A percentile compares a stretch with the other conserved stretches of the same genome.
Conservation (phyloP, 2,113 vertebrate genomes). For the Emydocephalus ijimae region DNA sequence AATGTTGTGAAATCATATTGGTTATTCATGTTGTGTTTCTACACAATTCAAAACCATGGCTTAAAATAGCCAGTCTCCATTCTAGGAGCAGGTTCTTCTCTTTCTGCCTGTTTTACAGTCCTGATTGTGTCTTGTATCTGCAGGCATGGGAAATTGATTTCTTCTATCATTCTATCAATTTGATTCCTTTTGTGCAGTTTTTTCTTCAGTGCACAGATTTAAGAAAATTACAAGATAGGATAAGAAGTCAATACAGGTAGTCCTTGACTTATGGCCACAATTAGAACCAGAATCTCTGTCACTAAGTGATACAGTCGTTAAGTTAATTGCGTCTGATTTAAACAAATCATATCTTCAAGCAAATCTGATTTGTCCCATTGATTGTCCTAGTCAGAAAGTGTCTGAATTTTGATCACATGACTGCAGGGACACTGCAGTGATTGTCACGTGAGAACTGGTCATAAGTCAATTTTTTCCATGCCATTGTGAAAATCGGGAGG, state of each 20-base stretch:
- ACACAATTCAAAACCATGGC: neutral
- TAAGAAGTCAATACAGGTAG: neutral
- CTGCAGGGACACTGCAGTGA: neutral
- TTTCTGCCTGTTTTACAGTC: neutral
- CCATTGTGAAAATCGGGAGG: neutral
- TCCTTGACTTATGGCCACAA: neutral
- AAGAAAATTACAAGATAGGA: neutral
- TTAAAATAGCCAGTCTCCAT: neutral
- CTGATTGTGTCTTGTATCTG: neutral
- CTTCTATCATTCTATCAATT: neutral
- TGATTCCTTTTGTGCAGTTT: neutral
- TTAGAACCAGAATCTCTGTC: neutral
- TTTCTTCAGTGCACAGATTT: neutral
- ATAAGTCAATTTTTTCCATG: neutral
- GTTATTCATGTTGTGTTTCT: neutral
- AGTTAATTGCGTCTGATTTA: neutral
- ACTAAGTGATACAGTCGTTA: neutral
- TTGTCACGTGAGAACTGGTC: neutral
- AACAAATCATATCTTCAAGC: neutral
- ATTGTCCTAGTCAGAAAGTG: neutral
- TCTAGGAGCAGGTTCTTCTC: neutral
- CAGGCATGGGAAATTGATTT: neutral
- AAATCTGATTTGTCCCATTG: neutral
- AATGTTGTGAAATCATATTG: neutral
- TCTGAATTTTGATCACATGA: neutral